These are phyloP conservation scores for Drosophila bifasciata DNA, from an alignment of 1,140 invertebrate species.

Conservation along the genomic window DNA sequence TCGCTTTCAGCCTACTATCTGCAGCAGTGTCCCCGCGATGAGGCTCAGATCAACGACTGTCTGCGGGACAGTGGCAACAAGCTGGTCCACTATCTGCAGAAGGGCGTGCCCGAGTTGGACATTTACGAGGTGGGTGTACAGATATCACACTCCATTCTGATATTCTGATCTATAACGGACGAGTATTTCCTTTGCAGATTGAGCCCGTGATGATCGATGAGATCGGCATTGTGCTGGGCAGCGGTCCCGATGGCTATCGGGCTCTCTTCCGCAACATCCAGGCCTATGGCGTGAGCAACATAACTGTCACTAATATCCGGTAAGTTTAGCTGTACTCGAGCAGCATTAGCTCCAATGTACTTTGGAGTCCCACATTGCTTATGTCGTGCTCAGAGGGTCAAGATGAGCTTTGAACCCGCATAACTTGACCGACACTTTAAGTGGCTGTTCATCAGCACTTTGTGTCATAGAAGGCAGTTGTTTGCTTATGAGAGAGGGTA, in stretches of 20 bases:
- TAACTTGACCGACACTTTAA: conserved; percentile 2
- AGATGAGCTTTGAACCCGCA: neutral
- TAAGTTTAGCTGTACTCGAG: conserved; percentile 70
- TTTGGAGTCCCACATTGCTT: neutral
- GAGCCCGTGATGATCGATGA: conserved; percentile 92
- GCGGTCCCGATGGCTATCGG: conserved; percentile 90
- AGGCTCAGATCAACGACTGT: conserved; percentile 89
- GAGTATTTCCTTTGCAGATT: conserved; percentile 81
- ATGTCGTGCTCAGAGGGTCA: neutral
- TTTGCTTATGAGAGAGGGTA: too few relatives aligned
- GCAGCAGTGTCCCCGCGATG: conserved; percentile 88
- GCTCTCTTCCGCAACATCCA: conserved; percentile 91
- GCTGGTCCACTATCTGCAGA: conserved; percentile 88
- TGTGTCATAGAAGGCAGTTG: too few relatives aligned
- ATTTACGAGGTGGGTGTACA: conserved; percentile 85
- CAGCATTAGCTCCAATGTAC: neutral
- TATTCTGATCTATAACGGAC: neutral
- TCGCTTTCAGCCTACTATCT: conserved; percentile 86
- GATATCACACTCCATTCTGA: neutral
- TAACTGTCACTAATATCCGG: conserved; percentile 90
- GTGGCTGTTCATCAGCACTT: neutral
- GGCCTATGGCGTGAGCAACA: conserved; percentile 90
- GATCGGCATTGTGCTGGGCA: conserved; percentile 90
- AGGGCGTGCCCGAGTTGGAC: conserved; percentile 88
- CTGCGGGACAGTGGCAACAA: conserved; percentile 89